Base-by-base conservation (phyloP, 2,113 vertebrate genomes). In the Cairina moschata region DNA sequence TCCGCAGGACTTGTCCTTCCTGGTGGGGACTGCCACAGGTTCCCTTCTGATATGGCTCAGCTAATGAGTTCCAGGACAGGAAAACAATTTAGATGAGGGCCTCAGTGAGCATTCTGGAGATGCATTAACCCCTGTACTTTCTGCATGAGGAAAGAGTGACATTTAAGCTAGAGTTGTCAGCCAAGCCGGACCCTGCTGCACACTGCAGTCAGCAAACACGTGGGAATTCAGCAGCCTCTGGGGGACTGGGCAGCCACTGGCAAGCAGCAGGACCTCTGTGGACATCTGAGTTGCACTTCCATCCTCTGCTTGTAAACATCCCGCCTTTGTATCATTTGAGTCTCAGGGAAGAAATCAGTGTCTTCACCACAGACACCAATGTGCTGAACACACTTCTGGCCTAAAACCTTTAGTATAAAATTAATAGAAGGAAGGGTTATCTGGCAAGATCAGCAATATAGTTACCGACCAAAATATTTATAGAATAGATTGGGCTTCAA, bases 41-140 rank as follows among this genome's bases (percentile, higher is more conserved):
- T 80, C 88, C 67, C 46, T 63, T 7, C 2, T 55, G 77, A 78
- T 74, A 8, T 59, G 74, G 94, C n/a, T 83, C 88, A 59, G 92
- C 94, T 95, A 93, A 94, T 81, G 91, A 96, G 92, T 79, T 91
- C 71, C 78, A 38, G 81, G 55, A 10, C 68, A 92, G 68, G 68
- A 72, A 67, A 79, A 77, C 76, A 25, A 3, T 73, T 62, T 11
- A 25, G 71, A 40, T 31, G 36, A 48, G 65, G 50, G 63, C 71
- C 77, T 81, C 81, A 34, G 63, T 0, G 13, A 73, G 71, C 88
- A 76, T 54, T 91, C 55, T 56, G 40, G 81, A 13, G 85, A 16
- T 96, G 95, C 73, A 31, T 67, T 71, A 92, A 88, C 90, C 93
- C 82, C 74, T 87, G 86, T 65, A 23, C 69, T 77, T 59, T 14